A percentile compares a stretch with the other conserved stretches of the same genome.
Conservation (phyloP, 2,113 vertebrate genomes). For the Oncorhynchus gorbuscha region DNA sequence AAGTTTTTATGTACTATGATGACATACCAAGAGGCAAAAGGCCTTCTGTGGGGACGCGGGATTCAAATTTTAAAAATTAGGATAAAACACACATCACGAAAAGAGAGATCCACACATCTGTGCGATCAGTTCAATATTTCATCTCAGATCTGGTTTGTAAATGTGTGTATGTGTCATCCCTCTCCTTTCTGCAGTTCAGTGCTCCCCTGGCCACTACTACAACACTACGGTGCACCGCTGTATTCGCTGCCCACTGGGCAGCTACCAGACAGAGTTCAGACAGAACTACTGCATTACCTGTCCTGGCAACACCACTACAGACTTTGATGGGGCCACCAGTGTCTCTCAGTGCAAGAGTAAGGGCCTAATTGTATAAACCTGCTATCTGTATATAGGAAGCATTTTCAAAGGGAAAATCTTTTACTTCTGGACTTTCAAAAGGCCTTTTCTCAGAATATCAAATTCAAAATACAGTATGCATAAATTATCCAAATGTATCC, state of each 20-base stretch:
- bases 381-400: background rate
- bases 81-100: too few species aligned
- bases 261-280: conserved; percentile 93
- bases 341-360: conserved; percentile 97
- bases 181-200: conserved; percentile 81
- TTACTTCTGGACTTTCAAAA: too few species aligned
- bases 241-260: conserved; percentile 91
- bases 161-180: conserved; percentile 19
- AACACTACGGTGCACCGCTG: conserved; percentile 93
- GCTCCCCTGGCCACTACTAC: conserved; percentile 95
- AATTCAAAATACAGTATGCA: too few species aligned
- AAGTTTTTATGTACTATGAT: background rate
- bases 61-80: too few species aligned
- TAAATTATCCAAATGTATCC: background rate
- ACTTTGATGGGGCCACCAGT: conserved; percentile 94
- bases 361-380: conserved; percentile 31
- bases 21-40: too few species aligned
- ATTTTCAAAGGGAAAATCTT: too few species aligned
- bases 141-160: background rate
- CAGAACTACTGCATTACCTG: conserved; percentile 97
- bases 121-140: background rate
- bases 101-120: background rate
- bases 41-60: too few species aligned
- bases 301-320: conserved; percentile 94
- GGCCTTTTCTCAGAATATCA: too few species aligned